Conservation (phyloP, 2,888 invertebrate species). For the Sminthurinus aureus region DNA sequence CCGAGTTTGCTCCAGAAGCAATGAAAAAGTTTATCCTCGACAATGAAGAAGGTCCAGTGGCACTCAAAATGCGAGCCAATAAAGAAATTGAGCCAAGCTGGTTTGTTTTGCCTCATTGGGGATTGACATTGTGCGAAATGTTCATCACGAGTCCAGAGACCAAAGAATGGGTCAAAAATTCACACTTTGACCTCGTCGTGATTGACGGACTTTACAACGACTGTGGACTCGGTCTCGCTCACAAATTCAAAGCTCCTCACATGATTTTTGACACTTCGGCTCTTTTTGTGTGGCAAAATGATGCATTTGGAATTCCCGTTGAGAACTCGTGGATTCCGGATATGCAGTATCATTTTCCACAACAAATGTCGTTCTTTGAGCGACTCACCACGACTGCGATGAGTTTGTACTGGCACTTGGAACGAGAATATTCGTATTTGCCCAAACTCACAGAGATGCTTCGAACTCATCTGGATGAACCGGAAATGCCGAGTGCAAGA, state of each 20-base stretch:
- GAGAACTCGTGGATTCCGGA: slow-evolving; percentile 50
- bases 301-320: slow-evolving; percentile 40
- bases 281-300: slow-evolving; percentile 36
- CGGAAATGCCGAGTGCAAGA: slow-evolving; percentile 46
- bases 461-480: slow-evolving; percentile 39
- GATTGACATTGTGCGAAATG: slow-evolving; percentile 29
- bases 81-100: slow-evolving; percentile 14
- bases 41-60: slow-evolving; percentile 25
- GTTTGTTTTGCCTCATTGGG: slow-evolving; percentile 23
- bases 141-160: slow-evolving; percentile 29
- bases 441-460: slow-evolving; percentile 48
- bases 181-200: slow-evolving; percentile 44
- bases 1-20: slow-evolving; percentile 38
- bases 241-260: slow-evolving; percentile 43
- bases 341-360: slow-evolving; percentile 40
- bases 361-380: slow-evolving; percentile 42
- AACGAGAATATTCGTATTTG: slow-evolving; percentile 43
- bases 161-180: slow-evolving; percentile 24
- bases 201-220: slow-evolving; percentile 48
- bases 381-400: slow-evolving; percentile 40
- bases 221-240: slow-evolving; percentile 43
- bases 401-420: slow-evolving; percentile 39
- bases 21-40: slow-evolving; percentile 12
- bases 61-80: slow-evolving; percentile 19
- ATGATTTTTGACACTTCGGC: slow-evolving; percentile 44